Conservation (phyloP, 2,113 vertebrate species). For the Ardeotis arabs region DNA sequence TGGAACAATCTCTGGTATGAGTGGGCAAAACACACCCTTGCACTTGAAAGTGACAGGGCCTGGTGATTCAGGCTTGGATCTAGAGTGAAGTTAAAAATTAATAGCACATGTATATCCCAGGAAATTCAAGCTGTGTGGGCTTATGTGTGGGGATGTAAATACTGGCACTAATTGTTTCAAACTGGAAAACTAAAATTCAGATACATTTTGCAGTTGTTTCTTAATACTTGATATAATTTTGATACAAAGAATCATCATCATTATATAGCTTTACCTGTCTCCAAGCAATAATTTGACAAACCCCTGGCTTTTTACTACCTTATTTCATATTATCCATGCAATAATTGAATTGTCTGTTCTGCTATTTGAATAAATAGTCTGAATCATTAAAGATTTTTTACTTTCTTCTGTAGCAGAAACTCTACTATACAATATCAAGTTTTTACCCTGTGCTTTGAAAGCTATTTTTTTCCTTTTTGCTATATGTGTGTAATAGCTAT, state of each 20-base stretch:
- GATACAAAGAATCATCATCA: neutral
- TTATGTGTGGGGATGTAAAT: slow-evolving; percentile 11
- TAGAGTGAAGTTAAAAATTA: neutral
- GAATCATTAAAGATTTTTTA: neutral
- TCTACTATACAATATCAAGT: neutral
- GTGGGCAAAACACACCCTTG: neutral
- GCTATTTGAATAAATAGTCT: neutral
- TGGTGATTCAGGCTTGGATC: neutral
- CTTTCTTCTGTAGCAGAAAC: neutral
- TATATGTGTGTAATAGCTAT: slow-evolving; percentile 45
- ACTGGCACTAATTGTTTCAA: slow-evolving; percentile 10
- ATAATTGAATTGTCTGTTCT: neutral
- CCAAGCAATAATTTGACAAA: neutral
- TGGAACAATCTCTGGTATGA: neutral
- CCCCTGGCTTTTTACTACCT: neutral
- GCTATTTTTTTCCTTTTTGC: slow-evolving; percentile 20
- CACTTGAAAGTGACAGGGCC: neutral
- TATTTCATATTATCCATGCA: neutral
- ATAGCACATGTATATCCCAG: slow-evolving; percentile 5
- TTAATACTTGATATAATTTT: neutral
- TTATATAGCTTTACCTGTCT: neutral
- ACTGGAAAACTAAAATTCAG: slow-evolving; percentile 18
- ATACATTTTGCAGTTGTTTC: neutral
- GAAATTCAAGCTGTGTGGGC: slow-evolving; percentile 26
- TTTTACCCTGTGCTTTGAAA: neutral